Evolutionary conservation across 2,113 vertebrate species (phyloP).

Genomic region (Apteryx owenii): DNA sequence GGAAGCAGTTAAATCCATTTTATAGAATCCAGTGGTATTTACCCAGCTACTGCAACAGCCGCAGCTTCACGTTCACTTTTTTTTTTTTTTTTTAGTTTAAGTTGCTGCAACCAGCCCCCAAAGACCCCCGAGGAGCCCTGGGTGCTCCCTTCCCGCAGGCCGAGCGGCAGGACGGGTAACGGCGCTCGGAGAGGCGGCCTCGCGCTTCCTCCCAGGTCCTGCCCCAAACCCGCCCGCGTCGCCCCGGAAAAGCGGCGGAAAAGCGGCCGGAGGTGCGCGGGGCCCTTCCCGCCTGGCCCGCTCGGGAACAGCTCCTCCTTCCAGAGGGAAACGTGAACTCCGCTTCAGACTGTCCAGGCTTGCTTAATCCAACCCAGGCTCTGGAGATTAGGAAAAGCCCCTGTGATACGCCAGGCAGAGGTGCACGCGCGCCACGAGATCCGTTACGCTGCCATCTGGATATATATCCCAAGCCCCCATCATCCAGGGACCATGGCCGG

Average conservation of each 20-base stretch:
- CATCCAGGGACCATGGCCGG: not conserved
- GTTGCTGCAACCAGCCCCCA: conserved; percentile 47
- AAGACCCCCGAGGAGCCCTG: not conserved
- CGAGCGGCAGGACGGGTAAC: not conserved
- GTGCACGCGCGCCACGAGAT: fast-evolving
- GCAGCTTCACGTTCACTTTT: not conserved
- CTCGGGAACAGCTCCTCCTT: not conserved
- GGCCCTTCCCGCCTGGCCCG: not conserved
- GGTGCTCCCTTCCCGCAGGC: not conserved
- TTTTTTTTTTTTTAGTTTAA: conserved; percentile 8
- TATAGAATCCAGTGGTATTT: conserved; percentile 70
- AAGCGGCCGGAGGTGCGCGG: too few species aligned
- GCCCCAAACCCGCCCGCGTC: not conserved
- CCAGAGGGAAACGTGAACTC: not conserved
- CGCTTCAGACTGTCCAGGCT: not conserved
- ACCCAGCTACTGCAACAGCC: conserved; percentile 66
- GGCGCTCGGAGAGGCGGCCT: too few species aligned
- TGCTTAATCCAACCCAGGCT: not conserved
- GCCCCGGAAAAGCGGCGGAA: not conserved
- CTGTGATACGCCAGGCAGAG: not conserved
- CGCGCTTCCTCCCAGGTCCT: not conserved
- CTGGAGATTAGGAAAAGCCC: not conserved
- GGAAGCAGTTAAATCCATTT: conserved; percentile 71
- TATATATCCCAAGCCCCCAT: fast-evolving
- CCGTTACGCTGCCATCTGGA: fast-evolving